phyloP scores from a whole-genome alignment of 1,140 invertebrate species.

The Dermatophagoides farinae region DNA sequence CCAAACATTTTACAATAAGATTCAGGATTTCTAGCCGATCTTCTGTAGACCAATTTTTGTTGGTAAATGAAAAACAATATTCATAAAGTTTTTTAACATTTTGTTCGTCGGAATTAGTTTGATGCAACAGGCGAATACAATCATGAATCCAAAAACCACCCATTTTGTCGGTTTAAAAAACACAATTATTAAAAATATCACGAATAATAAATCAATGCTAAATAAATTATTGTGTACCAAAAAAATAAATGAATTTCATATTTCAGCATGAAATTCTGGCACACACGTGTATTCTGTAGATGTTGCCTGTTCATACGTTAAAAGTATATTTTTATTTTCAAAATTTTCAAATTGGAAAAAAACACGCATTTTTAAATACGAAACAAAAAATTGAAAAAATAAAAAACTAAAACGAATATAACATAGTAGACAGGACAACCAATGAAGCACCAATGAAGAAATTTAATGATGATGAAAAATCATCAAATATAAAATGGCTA shows the following conservation, averaged over 20 bases:
- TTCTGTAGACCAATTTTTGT: neutral
- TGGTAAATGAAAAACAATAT: too few relatives aligned
- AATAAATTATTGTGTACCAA: too few relatives aligned
- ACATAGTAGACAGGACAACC: conserved; percentile 19
- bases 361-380: neutral
- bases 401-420: conserved; percentile 17
- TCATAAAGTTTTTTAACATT: too few relatives aligned
- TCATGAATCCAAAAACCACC: too few relatives aligned
- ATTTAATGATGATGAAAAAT: conserved; percentile 27
- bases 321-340: neutral
- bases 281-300: neutral
- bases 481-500: conserved; percentile 34
- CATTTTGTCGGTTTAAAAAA: too few relatives aligned
- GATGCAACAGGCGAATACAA: too few relatives aligned
- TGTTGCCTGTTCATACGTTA: neutral
- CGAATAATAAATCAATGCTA: too few relatives aligned
- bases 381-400: neutral
- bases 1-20: neutral
- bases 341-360: neutral
- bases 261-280: too few relatives aligned
- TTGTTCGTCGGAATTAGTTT: too few relatives aligned
- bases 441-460: conserved; percentile 19
- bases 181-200: too few relatives aligned
- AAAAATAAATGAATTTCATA: too few relatives aligned
- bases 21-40: neutral